phyloP scores from a whole-genome alignment of 2,888 invertebrate species.

The Philereme transversata region DNA sequence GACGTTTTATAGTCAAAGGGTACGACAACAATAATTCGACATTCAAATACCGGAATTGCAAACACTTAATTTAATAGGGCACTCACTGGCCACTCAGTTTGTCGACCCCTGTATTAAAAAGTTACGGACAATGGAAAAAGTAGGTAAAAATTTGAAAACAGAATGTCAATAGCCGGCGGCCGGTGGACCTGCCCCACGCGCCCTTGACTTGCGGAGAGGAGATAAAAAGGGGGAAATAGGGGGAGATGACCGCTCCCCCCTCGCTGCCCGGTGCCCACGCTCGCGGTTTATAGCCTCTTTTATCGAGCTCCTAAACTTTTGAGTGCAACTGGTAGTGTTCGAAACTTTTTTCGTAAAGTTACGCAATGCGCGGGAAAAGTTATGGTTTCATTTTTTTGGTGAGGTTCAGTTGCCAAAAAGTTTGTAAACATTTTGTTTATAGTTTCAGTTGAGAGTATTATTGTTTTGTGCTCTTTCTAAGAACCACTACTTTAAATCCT shows the following conservation, averaged over 20 bases:
- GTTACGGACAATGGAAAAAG: constrained; percentile 81
- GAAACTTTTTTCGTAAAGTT: constrained; percentile 37
- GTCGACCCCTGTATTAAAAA: constrained; percentile 78
- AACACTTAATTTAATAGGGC: constrained; percentile 57
- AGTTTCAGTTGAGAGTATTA: background rate
- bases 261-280: constrained; percentile 64
- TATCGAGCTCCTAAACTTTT: constrained; percentile 65
- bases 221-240: constrained; percentile 67
- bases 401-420: constrained; percentile 11
- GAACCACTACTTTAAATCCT: too few relatives aligned
- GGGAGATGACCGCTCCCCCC: constrained; percentile 74
- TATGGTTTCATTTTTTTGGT: constrained; percentile 9
- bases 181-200: constrained; percentile 82
- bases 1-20: constrained; percentile 11
- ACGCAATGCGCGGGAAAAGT: constrained; percentile 23
- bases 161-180: constrained; percentile 83
- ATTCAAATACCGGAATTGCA: constrained; percentile 49
- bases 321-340: constrained; percentile 61
- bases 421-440: constrained; percentile 1
- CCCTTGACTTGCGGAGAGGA: constrained; percentile 81
- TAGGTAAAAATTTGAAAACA: constrained; percentile 82
- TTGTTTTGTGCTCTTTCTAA: background rate
- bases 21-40: constrained; percentile 46
- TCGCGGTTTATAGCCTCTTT: constrained; percentile 69
- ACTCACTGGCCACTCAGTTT: constrained; percentile 70